These are phyloP conservation scores for Adelges cooleyi DNA, from an alignment of 1,140 invertebrate species.

Conservation along the genomic window DNA sequence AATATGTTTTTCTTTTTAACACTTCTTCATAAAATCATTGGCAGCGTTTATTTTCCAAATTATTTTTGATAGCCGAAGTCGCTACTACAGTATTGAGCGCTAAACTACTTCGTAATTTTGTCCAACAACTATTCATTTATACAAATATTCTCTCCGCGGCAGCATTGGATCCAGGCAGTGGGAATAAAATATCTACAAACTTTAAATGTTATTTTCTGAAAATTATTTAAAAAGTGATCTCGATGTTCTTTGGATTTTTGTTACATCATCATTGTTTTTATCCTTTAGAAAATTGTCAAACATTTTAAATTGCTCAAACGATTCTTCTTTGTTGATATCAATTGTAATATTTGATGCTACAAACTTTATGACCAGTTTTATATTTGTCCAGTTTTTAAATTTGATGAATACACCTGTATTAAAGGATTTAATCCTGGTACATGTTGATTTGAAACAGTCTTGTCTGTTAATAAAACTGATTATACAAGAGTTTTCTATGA, in stretches of 20 bases:
- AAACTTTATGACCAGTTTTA: neutral
- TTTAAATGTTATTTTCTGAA: neutral
- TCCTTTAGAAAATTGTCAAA: neutral
- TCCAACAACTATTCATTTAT: no score
- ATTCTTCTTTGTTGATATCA: neutral
- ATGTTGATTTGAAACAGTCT: neutral
- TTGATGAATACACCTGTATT: neutral
- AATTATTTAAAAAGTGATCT: neutral
- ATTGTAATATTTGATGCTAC: neutral
- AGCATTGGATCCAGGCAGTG: neutral
- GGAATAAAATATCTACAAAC: neutral
- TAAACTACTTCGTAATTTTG: no score
- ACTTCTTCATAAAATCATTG: no score
- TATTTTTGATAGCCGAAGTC: no score
- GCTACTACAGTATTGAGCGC: no score
- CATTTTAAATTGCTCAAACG: neutral
- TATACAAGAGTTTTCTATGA: neutral
- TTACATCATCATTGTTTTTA: neutral
- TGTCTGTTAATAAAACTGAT: neutral
- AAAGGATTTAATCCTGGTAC: constrained; percentile 1
- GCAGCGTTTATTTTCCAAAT: no score
- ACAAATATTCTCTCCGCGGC: neutral
- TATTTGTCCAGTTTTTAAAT: neutral
- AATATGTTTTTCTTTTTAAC: no score
- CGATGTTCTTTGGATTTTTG: neutral